Percentiles rank a stretch among this genome's conserved stretches.
Evolutionary conservation across 2,113 vertebrate species (phyloP).

Genomic region (Psammodynastes pulverulentus): DNA sequence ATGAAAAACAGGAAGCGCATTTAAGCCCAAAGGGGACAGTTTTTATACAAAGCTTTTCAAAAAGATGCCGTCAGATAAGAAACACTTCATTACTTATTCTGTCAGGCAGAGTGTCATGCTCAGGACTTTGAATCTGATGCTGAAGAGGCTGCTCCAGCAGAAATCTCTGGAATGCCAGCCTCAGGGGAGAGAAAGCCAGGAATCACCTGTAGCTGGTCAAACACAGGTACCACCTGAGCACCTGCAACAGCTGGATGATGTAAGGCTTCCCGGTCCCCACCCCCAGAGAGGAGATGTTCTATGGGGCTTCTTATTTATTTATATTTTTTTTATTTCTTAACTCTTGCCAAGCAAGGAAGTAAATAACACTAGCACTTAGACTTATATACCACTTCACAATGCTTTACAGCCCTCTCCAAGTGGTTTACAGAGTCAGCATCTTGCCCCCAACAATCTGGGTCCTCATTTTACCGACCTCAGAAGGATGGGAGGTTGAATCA

Average conservation of each 20-base stretch:
- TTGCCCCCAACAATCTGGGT: too few relatives aligned
- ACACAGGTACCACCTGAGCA: neutral
- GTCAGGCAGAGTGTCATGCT: neutral
- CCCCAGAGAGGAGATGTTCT: too few relatives aligned
- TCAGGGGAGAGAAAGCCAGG: neutral
- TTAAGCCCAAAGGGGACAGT: neutral
- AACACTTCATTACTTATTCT: neutral
- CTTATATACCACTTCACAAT: too few relatives aligned
- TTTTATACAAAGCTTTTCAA: neutral
- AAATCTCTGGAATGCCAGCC: neutral
- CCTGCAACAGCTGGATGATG: neutral
- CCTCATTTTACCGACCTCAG: too few relatives aligned
- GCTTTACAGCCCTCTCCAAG: too few relatives aligned
- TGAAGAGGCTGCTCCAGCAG: neutral
- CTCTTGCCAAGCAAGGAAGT: neutral
- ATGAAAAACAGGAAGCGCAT: slow-evolving; percentile 10
- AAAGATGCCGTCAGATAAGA: neutral
- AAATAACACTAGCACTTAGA: neutral
- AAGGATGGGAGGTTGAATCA: too few relatives aligned
- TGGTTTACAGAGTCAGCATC: too few relatives aligned
- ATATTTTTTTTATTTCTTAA: neutral
- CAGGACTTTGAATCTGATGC: neutral
- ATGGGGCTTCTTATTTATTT: neutral
- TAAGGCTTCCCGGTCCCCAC: neutral
- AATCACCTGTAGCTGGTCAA: neutral